These are phyloP conservation scores for Anabas testudineus DNA, from an alignment of 2,797 vertebrate species.

Conservation along the genomic window DNA sequence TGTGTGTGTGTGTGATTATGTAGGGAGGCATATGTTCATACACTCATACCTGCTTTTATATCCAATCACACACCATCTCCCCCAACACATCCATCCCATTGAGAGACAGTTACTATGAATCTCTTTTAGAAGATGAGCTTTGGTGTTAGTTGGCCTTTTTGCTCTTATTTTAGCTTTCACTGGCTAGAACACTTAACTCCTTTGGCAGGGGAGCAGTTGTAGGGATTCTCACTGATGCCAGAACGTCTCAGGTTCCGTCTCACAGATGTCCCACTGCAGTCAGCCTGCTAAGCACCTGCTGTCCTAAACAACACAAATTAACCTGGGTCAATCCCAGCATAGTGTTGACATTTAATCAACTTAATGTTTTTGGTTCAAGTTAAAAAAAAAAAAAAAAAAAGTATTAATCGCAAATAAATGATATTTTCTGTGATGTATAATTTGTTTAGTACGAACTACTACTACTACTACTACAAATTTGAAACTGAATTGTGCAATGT, in stretches of 20 bases:
- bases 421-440: no score
- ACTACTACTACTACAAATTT: no score
- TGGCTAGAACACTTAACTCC: constrained; percentile 8
- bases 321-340: no score
- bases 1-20: neutral
- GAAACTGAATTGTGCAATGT: no score
- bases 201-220: constrained; percentile 8
- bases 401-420: no score
- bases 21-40: constrained; percentile 20
- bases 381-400: no score
- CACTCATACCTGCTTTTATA: no score
- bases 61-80: constrained; percentile 16
- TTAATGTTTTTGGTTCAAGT: no score
- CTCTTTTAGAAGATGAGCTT: constrained; percentile 24
- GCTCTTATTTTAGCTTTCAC: constrained; percentile 50
- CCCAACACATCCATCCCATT: constrained; percentile 7
- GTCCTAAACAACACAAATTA: neutral
- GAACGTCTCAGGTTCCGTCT: constrained; percentile 12
- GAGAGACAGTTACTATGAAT: constrained; percentile 28
- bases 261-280: no score
- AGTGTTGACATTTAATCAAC: no score
- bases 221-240: constrained; percentile 13
- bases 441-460: no score
- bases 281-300: no score
- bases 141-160: constrained; percentile 18